Base-by-base conservation (phyloP, 2,113 vertebrate genomes). In the Chlamydotis undulata region DNA sequence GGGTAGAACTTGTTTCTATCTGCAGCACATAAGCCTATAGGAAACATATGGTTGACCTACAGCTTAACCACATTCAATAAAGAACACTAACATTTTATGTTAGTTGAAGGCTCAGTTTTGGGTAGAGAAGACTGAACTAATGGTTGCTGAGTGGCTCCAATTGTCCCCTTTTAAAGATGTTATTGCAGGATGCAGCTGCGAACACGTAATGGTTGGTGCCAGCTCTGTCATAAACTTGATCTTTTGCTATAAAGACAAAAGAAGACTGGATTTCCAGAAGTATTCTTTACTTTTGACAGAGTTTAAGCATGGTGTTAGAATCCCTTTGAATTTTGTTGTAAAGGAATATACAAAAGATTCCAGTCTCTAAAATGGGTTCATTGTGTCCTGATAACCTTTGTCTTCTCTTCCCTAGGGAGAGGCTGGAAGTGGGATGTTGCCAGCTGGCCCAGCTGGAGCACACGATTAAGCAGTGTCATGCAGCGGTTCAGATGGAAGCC, bases 381-480 rank as follows among this genome's bases (percentile, higher is more conserved):
- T 24, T 31, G 19, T 63, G 16, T 33, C 33, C 26, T 25, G 16
- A 17, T 68, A 41, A 61, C 61, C 39, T 29, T 11, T 90, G 3
- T 78, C 82, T 83, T 80, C 84, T 97, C 47, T 39, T 94, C 52
- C 68, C 31, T n/a, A 99, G 99, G 97, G 98, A 98, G 89, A 98
- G 98, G 96, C 95, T 99, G 79, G 89, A 95, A 14, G 85, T 98
- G 3, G 99, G 99, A 25, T 98, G 98, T 45, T 95, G 73, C 81
- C 99, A 99, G 67, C 95, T 99, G 92, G 96, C 97, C 37, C 98
- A 98, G 78, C 97, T 99, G 78, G 98, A 98, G 11, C 86, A 78
- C 15, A 96, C 95, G 19, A 96, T 99, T 94, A 98, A 98, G 91
- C 97, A 97, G 60, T 99, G 98, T 71, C 97, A 95, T 4, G 97